These are phyloP conservation scores for Oconnorella tubifera DNA, from an alignment of 2,888 invertebrate species.

Conservation along the genomic window DNA sequence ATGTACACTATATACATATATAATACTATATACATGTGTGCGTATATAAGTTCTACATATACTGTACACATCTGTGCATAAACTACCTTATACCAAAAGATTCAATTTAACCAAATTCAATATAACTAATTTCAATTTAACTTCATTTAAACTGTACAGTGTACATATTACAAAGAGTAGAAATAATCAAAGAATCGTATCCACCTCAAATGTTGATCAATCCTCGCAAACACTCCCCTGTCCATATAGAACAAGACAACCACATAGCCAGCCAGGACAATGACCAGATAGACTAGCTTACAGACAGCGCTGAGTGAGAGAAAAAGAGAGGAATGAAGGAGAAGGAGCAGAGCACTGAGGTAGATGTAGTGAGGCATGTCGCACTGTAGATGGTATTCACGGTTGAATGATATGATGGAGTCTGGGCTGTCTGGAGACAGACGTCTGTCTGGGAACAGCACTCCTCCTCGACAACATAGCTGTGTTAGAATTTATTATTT, in stretches of 20 bases:
- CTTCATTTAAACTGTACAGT: too few species aligned
- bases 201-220: conserved; percentile 16
- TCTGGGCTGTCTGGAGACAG: background rate
- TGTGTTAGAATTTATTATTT: background rate
- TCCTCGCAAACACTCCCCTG: conserved; percentile 57
- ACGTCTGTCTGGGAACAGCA: conserved; percentile 33
- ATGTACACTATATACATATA: too few species aligned
- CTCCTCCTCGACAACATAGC: conserved; percentile 49
- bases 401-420: conserved; percentile 24
- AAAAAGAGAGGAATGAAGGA: conserved; percentile 80
- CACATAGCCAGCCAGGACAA: conserved; percentile 75
- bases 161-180: too few species aligned
- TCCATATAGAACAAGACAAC: conserved; percentile 78
- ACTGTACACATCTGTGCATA: too few species aligned
- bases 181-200: too few species aligned
- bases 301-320: conserved; percentile 76
- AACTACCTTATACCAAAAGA: too few species aligned
- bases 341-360: conserved; percentile 77
- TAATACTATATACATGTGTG: too few species aligned
- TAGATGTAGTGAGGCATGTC: conserved; percentile 78
- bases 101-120: too few species aligned
- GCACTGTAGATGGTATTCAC: conserved; percentile 64
- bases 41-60: too few species aligned
- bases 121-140: too few species aligned
- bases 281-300: conserved; percentile 71